Evolutionary conservation across 2,888 invertebrate species (phyloP), one percentile per base, ranked within the genome.

Genomic region (Margaritifera margaritifera): DNA sequence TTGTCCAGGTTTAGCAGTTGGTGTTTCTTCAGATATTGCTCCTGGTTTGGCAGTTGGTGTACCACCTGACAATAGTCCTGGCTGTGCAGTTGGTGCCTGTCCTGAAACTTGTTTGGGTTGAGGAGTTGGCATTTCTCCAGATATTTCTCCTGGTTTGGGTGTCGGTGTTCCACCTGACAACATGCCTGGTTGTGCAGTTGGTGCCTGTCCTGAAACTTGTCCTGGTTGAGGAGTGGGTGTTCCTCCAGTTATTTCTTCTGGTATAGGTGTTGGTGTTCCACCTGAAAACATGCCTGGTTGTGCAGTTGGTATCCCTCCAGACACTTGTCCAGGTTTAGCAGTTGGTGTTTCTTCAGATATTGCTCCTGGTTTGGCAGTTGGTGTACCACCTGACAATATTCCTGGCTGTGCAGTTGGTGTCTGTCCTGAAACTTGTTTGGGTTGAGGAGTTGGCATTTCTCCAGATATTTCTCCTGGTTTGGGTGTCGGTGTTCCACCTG

Each of bases 371-470:
- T 66, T 64, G n/a, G 68, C 65, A 66, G 76, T 72, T 59, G 77
- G 67, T 51, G 73, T 68, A 2, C 63, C 61, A 24, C 69, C 71
- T 54, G 70, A 63, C 6, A 58, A 51, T 15, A 67, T 15, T 25
- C 69, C 64, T n/a, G 80, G 71, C 25, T 71, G 58, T 8, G 74
- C 58, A 24, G 79, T 72, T n/a, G 77, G 69, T 53, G 66, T 59
- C 27, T 67, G 27, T 27, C 69, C 70, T 31, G 71, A 27, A 3
- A n/a, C 42, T 20, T 58, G 22, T 1, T 60, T 53, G 27, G 74
- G 76, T 19, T 60, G 31, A 15, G 76, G 63, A 25, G 76, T 76
- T 67, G 74, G 74, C 57, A 50, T 27, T 50, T 27, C 31, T 50
- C 61, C 61, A 19, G 61, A 61, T 6, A 61, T 6, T n/a, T 31